phyloP scores from a whole-genome alignment of 2,888 invertebrate species.

The Neoitamus cyanurus region DNA sequence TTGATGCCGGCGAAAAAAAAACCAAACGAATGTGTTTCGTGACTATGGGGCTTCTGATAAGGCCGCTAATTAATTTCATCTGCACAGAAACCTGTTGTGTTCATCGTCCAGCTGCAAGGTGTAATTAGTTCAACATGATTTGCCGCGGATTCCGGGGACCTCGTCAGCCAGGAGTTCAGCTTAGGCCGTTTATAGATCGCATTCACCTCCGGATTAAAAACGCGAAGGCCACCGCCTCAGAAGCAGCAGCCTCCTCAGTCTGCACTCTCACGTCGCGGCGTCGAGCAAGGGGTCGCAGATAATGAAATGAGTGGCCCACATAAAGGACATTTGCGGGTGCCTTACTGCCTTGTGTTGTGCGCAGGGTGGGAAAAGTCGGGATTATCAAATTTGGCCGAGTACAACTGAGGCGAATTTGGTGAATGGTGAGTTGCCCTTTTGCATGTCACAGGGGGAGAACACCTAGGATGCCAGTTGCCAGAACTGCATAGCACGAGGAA shows the following conservation, averaged over 20 bases:
- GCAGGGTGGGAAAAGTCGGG: constrained; percentile 4
- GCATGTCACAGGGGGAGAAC: background rate
- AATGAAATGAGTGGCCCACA: constrained; percentile 21
- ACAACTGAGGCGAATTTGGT: background rate
- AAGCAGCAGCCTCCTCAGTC: background rate
- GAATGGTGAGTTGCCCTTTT: background rate
- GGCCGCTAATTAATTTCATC: constrained; percentile 29
- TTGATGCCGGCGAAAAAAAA: background rate
- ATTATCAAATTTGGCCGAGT: background rate
- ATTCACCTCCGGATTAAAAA: background rate
- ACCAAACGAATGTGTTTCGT: constrained; percentile 35
- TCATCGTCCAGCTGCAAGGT: background rate
- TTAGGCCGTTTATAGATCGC: no score
- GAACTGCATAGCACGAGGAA: background rate
- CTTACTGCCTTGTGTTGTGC: background rate
- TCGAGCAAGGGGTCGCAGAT: background rate
- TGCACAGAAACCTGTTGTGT: background rate
- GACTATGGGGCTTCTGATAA: constrained; percentile 26
- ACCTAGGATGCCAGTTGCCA: background rate
- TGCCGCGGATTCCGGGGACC: no score
- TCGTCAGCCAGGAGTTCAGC: background rate
- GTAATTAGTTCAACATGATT: background rate
- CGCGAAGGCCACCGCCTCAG: background rate
- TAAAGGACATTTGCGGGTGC: background rate
- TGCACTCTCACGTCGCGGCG: background rate